Evolutionary conservation across 2,113 vertebrate genomes (phyloP), one percentile per base, ranked within the genome.

Genomic region (Uria aalge): DNA sequence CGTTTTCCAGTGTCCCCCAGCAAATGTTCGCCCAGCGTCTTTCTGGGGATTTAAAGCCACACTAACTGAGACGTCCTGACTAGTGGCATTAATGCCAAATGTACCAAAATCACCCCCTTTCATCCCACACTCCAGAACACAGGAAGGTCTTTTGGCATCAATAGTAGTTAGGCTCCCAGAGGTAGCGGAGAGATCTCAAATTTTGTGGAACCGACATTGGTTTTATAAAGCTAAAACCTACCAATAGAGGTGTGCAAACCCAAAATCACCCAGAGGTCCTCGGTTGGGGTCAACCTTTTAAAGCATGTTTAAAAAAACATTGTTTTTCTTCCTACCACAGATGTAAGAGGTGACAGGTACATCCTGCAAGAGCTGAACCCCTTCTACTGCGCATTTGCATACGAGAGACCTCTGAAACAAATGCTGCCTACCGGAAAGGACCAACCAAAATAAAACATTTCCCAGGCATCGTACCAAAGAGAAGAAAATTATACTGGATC

Each of bases 21-120:
- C 4, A 89, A 78, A 75, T 7, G 2, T 24, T 68, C 3, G 1
- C 3, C 8, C 24, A 29, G 2, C 8, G 3, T 59, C 4, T 7
- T 63, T 23, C 5, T 30, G 15, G 14, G 3, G 2, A 36, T 40
- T 77, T 66, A 81, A 81, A 59, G 14, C 5, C 8, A 1, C 9
- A 26, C 5, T 21, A 45, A 6, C 12, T 5, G 10, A 53, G 48
- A 9, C 43, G 10, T 48, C 40, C 47, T 80, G 23, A 36, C 16
- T 15, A 34, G 26, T 41, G 59, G 32, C 5, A 47, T 41, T 56
- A 15, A 30, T 34, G 55, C 21, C 16, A 59, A 75, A 81, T 5
- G 7, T 22, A 30, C 3, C 2, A 52, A 78, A 87, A 75, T 43
- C 23, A 18, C 3, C 4, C 2, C 5, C 5, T 55, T 43, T 72